Evolutionary conservation across 1,140 invertebrate species (phyloP).

Genomic region (Daktulosphaira vitifoliae): DNA sequence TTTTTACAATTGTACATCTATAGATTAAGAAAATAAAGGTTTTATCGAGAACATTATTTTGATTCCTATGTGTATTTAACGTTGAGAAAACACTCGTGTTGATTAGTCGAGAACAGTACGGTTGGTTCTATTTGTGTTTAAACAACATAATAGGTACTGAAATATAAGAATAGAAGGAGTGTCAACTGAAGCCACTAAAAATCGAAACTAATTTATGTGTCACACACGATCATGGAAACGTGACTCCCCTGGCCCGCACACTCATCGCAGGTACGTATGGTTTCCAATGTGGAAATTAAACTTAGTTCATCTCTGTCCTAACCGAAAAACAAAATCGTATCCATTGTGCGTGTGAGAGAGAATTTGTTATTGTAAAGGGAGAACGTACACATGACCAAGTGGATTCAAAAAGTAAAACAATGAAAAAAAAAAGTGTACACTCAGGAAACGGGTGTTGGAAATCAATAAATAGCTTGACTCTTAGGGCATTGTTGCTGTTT

Average conservation of each 20-base stretch:
- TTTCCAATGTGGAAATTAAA: constrained; percentile 24
- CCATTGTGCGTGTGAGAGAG: background rate
- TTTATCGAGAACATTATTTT: too few relatives aligned
- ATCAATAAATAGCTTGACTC: constrained; percentile 30
- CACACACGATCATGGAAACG: constrained; percentile 28
- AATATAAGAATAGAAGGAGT: too few relatives aligned
- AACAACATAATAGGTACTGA: too few relatives aligned
- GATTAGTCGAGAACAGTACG: too few relatives aligned
- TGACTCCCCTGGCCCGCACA: background rate
- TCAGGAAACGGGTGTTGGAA: constrained; percentile 22
- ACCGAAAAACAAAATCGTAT: constrained; percentile 8
- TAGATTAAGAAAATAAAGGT: too few relatives aligned
- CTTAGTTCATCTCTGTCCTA: constrained; percentile 5
- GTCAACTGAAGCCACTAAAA: constrained; percentile 13
- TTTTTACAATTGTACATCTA: too few relatives aligned
- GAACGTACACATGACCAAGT: background rate
- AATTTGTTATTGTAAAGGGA: background rate
- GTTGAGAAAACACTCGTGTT: too few relatives aligned
- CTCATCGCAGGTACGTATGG: background rate
- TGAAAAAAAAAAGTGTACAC: background rate
- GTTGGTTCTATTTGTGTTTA: too few relatives aligned
- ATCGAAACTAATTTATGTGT: constrained; percentile 28
- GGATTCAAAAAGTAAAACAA: background rate
- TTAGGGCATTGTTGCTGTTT: too few relatives aligned
- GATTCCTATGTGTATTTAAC: too few relatives aligned